These are phyloP conservation scores for Zoanthus solanderi DNA, from an alignment of 92 coral and sea anemone genomes.

Conservation along the genomic window DNA sequence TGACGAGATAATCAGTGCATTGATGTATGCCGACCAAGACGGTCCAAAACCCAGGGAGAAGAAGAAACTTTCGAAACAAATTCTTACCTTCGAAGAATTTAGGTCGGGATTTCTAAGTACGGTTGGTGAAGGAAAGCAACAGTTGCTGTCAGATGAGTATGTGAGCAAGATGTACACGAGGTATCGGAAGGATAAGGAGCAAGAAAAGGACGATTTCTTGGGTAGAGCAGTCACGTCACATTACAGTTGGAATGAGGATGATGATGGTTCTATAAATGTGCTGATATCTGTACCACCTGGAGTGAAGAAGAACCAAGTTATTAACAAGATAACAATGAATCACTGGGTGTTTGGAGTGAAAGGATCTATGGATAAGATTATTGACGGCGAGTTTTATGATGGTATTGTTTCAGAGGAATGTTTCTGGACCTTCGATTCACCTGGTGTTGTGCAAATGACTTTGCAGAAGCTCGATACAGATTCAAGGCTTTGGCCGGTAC, in stretches of 20 bases:
- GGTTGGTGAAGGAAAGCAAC: slow-evolving; percentile 68
- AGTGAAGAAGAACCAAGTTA: slow-evolving; percentile 66
- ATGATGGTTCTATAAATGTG: slow-evolving; percentile 80
- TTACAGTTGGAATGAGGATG: slow-evolving; percentile 89
- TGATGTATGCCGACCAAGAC: slow-evolving; percentile 68
- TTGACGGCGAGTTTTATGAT: slow-evolving; percentile 83
- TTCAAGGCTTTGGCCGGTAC: slow-evolving; percentile 87
- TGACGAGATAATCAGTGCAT: slow-evolving; percentile 78
- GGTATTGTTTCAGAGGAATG: slow-evolving; percentile 81
- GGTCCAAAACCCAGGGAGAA: slow-evolving; percentile 49
- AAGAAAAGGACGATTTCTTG: slow-evolving; percentile 68
- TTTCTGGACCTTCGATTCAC: slow-evolving; percentile 89
- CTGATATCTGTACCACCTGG: slow-evolving; percentile 76
- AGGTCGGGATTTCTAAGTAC: slow-evolving; percentile 78
- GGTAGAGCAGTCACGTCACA: slow-evolving; percentile 78
- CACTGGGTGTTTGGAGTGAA: slow-evolving; percentile 80
- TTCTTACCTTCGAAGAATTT: slow-evolving; percentile 78
- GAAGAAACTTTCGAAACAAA: slow-evolving; percentile 48
- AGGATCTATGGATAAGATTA: slow-evolving; percentile 60
- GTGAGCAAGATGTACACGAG: slow-evolving; percentile 79
- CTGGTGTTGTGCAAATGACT: slow-evolving; percentile 83
- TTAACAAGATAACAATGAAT: slow-evolving; percentile 70
- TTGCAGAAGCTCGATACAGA: slow-evolving; percentile 81
- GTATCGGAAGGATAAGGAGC: slow-evolving; percentile 73
- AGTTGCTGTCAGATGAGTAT: slow-evolving; percentile 79